Base-by-base conservation (phyloP, 2,888 invertebrate species). In the Stenotaenia linearis region DNA sequence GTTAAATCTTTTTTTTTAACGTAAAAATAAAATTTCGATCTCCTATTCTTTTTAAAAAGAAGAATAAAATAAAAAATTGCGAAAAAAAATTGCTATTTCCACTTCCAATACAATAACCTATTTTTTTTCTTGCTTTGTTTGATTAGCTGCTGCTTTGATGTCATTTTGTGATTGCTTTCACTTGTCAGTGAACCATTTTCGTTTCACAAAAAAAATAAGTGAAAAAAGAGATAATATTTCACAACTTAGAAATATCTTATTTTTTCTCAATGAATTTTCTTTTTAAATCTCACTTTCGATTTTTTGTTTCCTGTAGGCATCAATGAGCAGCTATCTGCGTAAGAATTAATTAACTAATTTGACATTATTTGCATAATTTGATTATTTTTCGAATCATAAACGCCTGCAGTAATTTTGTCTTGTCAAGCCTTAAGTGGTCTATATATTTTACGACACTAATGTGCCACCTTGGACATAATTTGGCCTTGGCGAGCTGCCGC, bases 401-500 rank as follows among this genome's bases (percentile, higher is more conserved):
- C n/a, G n/a, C n/a, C n/a, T 69, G 25, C 28, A 69, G 25, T 69
- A 69, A 69, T 69, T 69, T 69, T 69, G 69, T 28, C 28, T 10
- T 23, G 23, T 28, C 23, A 69, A 69, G 69, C 6, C 69, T 25
- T 69, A 69, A 69, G 69, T 69, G 69, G n/a, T 69, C 69, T 6
- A 25, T 69, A 69, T 69, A 69, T 3, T 45, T 45, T 45, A 45
- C 45, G 45, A 45, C 45, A 69, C 28, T 69, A 69, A 69, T 69
- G 69, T 69, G 69, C 69, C 69, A 69, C 69, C 69, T 69, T 69
- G 69, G 69, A 69, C 69, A 28, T 69, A 69, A 69, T 69, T 69
- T 69, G 69, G 69, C 69, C 25, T 25, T 69, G 69, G 25, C 25
- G 23, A 69, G 69, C 23, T 69, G 28, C 69, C 69, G n/a, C 69